Evolutionary conservation across 2,113 vertebrate genomes (phyloP), one percentile per base, ranked within the genome.

Genomic region (Cyanistes caeruleus): DNA sequence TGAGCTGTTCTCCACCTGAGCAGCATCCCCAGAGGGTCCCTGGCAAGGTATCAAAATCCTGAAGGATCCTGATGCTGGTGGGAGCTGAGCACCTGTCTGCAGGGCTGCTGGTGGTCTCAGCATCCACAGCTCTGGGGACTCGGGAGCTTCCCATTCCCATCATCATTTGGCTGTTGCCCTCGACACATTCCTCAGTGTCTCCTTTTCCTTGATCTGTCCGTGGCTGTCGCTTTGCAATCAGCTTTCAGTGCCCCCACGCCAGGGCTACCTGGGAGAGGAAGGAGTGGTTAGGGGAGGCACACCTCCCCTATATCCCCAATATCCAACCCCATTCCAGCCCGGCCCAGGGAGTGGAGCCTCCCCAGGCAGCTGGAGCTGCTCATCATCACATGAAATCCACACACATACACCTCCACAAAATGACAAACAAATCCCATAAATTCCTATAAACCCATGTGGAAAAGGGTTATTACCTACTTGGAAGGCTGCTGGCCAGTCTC

Each of bases 401-500:
- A 15, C 19, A 20, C 37, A 55, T 0, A 11, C 23, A 21, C 2
- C 6, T 3, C 6, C 30, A 11, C 28, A 2, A 22, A 27, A 27
- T 3, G 1, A 14, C 33, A 3, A 0, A 11, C 2, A 43, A 20
- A 49, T 5, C 24, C 67, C 9, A 35, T 1, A 3, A 28, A 41
- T 12, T 13, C 24, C 18, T 2, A 10, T 0, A 48, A 74, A 64
- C 9, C 9, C 41, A 15, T 3, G 24, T 3, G 9, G 7, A 31
- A 64, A n/a, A 76, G 11, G 28, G 46, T 83, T 43, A 92, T 83
- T 43, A 92, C 96, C 75, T 97, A 93, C 92, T 96, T 91, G 75
- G 84, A 87, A 82, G 84, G 60, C 25, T 84, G 68, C 98, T 96
- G 98, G 96, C 72, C 93, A 83, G 97, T 95, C 96, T 98, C 87